Percentiles rank a stretch among this genome's conserved stretches.
Evolutionary conservation across 2,113 vertebrate genomes (phyloP).

Genomic region (Strigops habroptila): DNA sequence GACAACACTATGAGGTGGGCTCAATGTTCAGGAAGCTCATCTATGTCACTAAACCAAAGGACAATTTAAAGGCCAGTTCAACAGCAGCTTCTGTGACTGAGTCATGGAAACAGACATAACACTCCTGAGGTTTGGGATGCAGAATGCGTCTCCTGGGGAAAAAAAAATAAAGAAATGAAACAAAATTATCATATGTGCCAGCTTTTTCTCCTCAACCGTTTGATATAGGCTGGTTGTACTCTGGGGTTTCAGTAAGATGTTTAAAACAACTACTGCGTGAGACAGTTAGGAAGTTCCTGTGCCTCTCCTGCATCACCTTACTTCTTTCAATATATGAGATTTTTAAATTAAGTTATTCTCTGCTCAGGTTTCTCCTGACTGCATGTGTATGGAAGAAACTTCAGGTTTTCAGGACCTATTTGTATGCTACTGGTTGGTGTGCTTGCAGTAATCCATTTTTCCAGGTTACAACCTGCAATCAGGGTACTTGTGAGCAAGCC

Average conservation of each 20-base stretch:
- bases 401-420: not conserved
- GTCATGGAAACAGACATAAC: slow-evolving; percentile 96
- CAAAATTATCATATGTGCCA: not conserved
- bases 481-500: not conserved
- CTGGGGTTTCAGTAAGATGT: not conserved
- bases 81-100: slow-evolving; percentile 90
- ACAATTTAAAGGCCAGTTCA: slow-evolving; percentile 94
- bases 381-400: not conserved
- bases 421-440: not conserved
- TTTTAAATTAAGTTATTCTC: not conserved
- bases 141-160: slow-evolving; percentile 84
- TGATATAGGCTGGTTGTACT: not conserved
- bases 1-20: not conserved
- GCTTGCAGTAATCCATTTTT: not conserved
- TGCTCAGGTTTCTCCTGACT: not conserved
- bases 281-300: not conserved
- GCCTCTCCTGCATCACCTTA: not conserved
- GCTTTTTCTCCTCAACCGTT: not conserved
- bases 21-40: not conserved
- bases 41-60: slow-evolving; percentile 86
- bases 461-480: not conserved
- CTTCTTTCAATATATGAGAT: not conserved
- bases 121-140: slow-evolving; percentile 90
- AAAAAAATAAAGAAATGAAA: not conserved
- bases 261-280: not conserved